phyloP scores from a whole-genome alignment of 2,888 invertebrate species.

The Polietes domitor region DNA sequence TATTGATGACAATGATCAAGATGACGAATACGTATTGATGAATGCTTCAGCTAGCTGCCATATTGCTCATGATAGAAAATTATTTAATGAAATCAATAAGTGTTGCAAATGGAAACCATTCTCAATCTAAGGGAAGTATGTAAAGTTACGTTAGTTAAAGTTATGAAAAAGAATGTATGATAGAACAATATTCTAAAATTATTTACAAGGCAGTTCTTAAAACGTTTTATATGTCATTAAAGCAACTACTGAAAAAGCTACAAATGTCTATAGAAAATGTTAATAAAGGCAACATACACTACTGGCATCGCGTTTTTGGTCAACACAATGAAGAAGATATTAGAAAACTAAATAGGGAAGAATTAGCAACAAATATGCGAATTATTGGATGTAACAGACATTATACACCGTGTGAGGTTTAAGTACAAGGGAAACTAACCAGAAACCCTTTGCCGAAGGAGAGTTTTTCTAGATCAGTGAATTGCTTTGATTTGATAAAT shows the following conservation, averaged over 20 bases:
- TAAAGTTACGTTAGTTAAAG: constrained; percentile 7
- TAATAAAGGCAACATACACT: too few species aligned
- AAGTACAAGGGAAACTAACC: constrained; percentile 7
- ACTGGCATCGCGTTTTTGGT: constrained; percentile 36
- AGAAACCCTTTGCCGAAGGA: constrained; percentile 24
- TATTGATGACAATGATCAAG: neutral
- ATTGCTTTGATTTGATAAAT: constrained; percentile 8
- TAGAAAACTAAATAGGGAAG: neutral
- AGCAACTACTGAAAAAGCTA: neutral
- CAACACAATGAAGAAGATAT: constrained; percentile 11
- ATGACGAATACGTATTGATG: neutral
- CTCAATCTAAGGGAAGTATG: neutral
- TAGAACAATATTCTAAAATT: neutral
- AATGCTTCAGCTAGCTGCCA: constrained; percentile 19
- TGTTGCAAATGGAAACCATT: constrained; percentile 22
- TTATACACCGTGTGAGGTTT: constrained; percentile 1
- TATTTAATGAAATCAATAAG: constrained; percentile 11
- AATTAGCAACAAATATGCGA: neutral
- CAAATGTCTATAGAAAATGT: too few species aligned
- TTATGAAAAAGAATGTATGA: neutral
- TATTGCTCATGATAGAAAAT: neutral
- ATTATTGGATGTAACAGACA: neutral
- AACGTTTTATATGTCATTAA: neutral
- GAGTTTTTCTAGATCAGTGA: neutral
- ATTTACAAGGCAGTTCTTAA: neutral